Evolutionary conservation across 1,140 invertebrate genomes (phyloP), one percentile per base, ranked within the genome.

Genomic region (Doryteuthis pealeii): DNA sequence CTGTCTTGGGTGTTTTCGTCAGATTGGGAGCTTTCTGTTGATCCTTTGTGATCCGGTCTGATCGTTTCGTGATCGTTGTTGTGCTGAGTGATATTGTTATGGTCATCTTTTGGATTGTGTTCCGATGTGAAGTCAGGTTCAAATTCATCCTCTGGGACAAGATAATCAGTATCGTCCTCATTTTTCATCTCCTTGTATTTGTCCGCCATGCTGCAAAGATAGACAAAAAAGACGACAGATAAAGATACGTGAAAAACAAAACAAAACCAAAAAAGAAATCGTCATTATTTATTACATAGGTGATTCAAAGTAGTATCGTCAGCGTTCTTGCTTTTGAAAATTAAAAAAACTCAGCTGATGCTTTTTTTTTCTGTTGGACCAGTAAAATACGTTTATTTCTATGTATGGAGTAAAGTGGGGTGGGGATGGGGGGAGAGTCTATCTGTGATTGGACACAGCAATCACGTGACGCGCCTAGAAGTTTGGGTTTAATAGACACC

Each of bases 131-230:
- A 26, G 6, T 68, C 66, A 18, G 28, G 10, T 68, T 31, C 32
- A 10, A 68, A 68, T 12, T 68, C 66, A 30, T 68, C 66, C 4
- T 68, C 66, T 5, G 18, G 31, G 10, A 68, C 66, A 18, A 68
- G 66, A 68, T 12, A 68, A 31, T 32, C 32, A 22, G 32, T 68
- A 22, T 68, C 66, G 22, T 68, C 30, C 22, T 68, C 66, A 68
- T 68, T 68, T 68, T 68, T 35, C 22, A 68, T 26, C 32, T 68
- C 32, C 31, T 68, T 31, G 28, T 68, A 68, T 68, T 68, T 68
- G 5, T 68, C 32, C 30, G 66, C 32, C 66, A 68, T 68, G 8
- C 66, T 68, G 66, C 26, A 68, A 68, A 26, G 10, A 32, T 26
- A 68, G 30, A 2, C 26, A 68, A 31, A 68, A 10, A 68, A 30